A percentile compares a stretch with the other conserved stretches of the same genome.
phyloP scores from a whole-genome alignment of 1,140 invertebrate species.

The Myzus persicae region DNA sequence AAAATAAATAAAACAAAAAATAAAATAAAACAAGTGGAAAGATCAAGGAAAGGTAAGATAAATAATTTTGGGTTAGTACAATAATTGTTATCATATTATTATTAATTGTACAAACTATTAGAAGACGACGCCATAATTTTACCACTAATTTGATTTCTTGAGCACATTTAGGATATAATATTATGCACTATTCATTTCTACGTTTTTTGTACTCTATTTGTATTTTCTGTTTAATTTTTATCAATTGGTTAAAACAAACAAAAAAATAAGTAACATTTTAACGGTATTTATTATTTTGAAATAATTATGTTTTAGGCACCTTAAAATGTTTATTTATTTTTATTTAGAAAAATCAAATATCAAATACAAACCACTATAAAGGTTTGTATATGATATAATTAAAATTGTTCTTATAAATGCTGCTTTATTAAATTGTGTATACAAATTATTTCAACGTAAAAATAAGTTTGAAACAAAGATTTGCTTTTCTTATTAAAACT shows the following conservation, averaged over 20 bases:
- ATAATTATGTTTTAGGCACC: not conserved
- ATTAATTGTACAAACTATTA: not conserved
- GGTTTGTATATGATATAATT: not conserved
- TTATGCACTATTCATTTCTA: not conserved
- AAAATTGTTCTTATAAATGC: not conserved
- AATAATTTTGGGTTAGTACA: slow-evolving; percentile 24
- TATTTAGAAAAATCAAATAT: too few relatives aligned
- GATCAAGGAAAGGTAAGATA: not conserved
- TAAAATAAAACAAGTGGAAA: slow-evolving; percentile 61
- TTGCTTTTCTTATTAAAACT: not conserved
- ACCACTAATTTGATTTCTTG: not conserved
- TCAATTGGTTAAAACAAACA: not conserved
- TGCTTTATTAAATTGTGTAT: not conserved
- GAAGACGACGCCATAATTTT: slow-evolving; percentile 17
- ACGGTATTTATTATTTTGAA: not conserved
- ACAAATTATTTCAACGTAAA: not conserved
- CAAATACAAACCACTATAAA: too few relatives aligned
- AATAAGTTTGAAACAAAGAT: not conserved
- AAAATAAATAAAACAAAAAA: slow-evolving; percentile 61
- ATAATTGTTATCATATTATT: not conserved
- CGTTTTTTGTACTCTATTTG: not conserved
- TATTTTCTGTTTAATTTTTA: not conserved
- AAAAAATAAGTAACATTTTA: not conserved
- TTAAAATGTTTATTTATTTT: not conserved
- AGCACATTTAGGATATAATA: not conserved